phyloP scores from a whole-genome alignment of 2,888 invertebrate genomes.

The Cryptus viduatorius region DNA sequence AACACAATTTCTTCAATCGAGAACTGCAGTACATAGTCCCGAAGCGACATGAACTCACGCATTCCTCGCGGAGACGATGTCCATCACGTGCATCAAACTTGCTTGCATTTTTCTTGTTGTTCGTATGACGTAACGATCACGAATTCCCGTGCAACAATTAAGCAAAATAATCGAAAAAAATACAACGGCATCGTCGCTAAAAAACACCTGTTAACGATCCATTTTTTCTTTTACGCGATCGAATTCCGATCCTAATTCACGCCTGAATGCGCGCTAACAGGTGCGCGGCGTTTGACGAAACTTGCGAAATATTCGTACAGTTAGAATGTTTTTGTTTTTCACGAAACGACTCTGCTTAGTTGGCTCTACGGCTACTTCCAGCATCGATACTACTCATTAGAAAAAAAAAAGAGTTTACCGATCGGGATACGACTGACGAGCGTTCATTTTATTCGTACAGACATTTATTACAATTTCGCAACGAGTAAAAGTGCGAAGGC shows the following conservation, averaged over 20 bases:
- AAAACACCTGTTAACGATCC: constrained; percentile 27
- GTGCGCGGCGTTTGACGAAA: constrained; percentile 11
- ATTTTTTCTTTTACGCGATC: constrained; percentile 46
- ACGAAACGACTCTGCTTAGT: neutral
- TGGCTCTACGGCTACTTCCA: neutral
- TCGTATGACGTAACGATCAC: constrained; percentile 42
- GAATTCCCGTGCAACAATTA: neutral
- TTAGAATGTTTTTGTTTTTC: neutral
- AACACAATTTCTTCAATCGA: constrained; percentile 10
- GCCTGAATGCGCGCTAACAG: constrained; percentile 18
- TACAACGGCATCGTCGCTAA: constrained; percentile 9
- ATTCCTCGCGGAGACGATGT: constrained; percentile 16
- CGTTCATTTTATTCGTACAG: no score
- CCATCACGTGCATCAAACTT: constrained; percentile 2
- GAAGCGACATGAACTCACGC: neutral
- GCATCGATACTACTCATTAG: neutral
- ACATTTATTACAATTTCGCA: no score
- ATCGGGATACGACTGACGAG: no score
- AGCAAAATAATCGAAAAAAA: constrained; percentile 15
- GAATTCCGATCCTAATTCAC: constrained; percentile 48
- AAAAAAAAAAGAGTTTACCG: neutral
- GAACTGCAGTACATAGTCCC: neutral
- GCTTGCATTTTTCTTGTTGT: neutral
- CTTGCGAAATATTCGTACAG: constrained; percentile 41
- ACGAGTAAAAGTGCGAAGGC: no score